phyloP scores from a whole-genome alignment of 2,888 invertebrate genomes.

The Dilophus febrilis region DNA sequence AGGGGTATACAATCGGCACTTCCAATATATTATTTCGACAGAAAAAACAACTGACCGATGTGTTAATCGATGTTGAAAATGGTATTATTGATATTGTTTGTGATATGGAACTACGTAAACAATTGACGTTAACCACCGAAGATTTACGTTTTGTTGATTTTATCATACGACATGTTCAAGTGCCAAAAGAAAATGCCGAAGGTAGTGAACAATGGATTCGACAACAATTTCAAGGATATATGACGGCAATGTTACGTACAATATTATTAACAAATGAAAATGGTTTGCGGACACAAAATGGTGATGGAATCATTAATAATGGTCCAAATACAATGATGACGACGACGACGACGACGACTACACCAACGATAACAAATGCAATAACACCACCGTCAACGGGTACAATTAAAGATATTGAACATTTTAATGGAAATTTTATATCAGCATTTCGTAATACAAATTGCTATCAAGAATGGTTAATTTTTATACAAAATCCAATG shows the following conservation, averaged over 20 bases:
- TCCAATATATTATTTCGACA: conserved; percentile 97
- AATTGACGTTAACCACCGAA: conserved; percentile 80
- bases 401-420: conserved; percentile 63
- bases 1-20: conserved; percentile 84
- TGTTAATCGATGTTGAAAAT: conserved; percentile 75
- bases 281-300: conserved; percentile 15
- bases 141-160: conserved; percentile 92
- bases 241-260: conserved; percentile 65
- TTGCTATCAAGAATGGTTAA: conserved; percentile 72
- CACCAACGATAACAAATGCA: not conserved
- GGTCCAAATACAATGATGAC: not conserved
- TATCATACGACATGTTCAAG: conserved; percentile 59
- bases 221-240: conserved; percentile 78
- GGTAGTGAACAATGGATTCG: conserved; percentile 96
- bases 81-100: conserved; percentile 60
- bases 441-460: conserved; percentile 72
- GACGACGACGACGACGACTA: no score
- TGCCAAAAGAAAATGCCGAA: conserved; percentile 52
- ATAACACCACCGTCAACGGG: conserved; percentile 30
- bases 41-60: conserved; percentile 81
- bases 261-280: conserved; percentile 42
- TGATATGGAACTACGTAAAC: conserved; percentile 62
- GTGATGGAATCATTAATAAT: conserved; percentile 2
- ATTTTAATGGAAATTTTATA: conserved; percentile 75
- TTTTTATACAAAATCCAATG: conserved; percentile 31